These are phyloP conservation scores for Lepas anatifera DNA, from an alignment of 2,888 invertebrate genomes.

Conservation along the genomic window DNA sequence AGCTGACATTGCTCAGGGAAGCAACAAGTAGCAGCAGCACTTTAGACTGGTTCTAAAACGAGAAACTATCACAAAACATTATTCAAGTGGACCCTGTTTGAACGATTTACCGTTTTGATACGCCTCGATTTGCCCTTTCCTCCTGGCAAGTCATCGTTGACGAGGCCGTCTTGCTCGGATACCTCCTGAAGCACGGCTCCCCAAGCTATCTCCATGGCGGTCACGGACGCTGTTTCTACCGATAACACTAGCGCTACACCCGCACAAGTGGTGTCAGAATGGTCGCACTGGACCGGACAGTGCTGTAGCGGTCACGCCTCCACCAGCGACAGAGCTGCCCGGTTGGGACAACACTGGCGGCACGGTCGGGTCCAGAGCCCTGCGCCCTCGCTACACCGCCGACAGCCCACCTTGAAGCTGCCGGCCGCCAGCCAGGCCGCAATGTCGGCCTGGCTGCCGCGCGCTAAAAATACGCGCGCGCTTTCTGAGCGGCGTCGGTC, in stretches of 20 bases:
- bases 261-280: too few species aligned
- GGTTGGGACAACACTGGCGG: neutral
- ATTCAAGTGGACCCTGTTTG: too few species aligned
- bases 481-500: too few species aligned
- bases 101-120: slow-evolving; percentile 9
- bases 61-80: too few species aligned
- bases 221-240: too few species aligned
- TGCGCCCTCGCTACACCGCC: neutral
- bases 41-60: too few species aligned
- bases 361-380: neutral
- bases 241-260: too few species aligned
- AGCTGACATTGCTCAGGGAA: too few species aligned
- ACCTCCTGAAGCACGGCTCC: slow-evolving; percentile 11
- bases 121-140: neutral
- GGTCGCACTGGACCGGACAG: neutral
- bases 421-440: too few species aligned
- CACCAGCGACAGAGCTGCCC: neutral
- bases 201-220: slow-evolving; percentile 13
- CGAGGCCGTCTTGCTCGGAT: neutral
- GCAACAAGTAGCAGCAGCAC: too few species aligned
- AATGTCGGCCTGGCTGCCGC: too few species aligned
- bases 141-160: neutral
- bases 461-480: too few species aligned
- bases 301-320: neutral
- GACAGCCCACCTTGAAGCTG: neutral